A percentile compares a stretch with the other conserved stretches of the same genome.
phyloP scores from a whole-genome alignment of 1,140 invertebrate species.

The Apis laboriosa region DNA sequence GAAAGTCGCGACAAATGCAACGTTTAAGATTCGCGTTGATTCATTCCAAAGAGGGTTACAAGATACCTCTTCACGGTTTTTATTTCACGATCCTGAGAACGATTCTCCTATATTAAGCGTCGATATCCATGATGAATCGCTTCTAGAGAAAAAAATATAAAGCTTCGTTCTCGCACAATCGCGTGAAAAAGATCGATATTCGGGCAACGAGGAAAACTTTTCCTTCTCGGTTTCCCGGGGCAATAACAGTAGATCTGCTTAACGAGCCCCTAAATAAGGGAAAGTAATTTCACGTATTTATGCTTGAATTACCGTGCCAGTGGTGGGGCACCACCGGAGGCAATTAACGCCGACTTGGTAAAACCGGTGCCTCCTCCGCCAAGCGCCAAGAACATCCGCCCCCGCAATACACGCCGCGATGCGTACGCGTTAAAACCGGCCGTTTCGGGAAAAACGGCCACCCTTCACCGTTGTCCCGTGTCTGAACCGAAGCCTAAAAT shows the following conservation, averaged over 20 bases:
- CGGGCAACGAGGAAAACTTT: neutral
- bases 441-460: constrained; percentile 47
- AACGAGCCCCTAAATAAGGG: constrained; percentile 81
- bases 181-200: neutral
- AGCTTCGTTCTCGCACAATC: too few species aligned
- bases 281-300: constrained; percentile 81
- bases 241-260: constrained; percentile 81
- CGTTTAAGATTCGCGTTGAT: too few species aligned
- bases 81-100: neutral
- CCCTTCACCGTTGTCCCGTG: constrained; percentile 44
- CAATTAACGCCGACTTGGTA: constrained; percentile 79
- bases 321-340: constrained; percentile 72
- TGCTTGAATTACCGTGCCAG: constrained; percentile 77
- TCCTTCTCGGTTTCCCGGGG: constrained; percentile 71
- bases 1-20: too few species aligned
- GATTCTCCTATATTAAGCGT: too few species aligned
- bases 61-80: too few species aligned
- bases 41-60: neutral
- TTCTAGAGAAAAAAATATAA: too few species aligned
- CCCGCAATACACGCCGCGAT: constrained; percentile 41
- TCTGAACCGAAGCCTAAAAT: constrained; percentile 62
- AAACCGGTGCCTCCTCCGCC: constrained; percentile 67
- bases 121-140: too few species aligned
- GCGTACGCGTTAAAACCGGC: constrained; percentile 50
- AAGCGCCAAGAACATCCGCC: constrained; percentile 63